Evolutionary conservation across 2,797 vertebrate genomes (phyloP).

Genomic region (Odontamblyopus rebecca): DNA sequence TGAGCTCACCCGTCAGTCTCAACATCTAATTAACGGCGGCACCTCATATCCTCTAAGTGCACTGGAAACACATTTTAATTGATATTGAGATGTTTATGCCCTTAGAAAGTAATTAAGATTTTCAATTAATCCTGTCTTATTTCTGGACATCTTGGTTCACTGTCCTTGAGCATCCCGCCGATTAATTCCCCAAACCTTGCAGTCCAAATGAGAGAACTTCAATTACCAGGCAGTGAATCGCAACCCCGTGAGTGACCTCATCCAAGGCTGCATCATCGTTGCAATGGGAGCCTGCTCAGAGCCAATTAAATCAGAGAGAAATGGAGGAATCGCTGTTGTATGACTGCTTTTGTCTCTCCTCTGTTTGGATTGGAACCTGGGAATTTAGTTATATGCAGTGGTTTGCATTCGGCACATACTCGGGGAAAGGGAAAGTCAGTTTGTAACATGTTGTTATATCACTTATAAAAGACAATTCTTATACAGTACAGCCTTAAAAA

Average conservation of each 20-base stretch:
- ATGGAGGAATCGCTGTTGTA: conserved; percentile 49
- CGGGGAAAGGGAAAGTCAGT: not conserved
- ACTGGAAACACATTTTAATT: conserved; percentile 84
- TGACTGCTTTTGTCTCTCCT: conserved; percentile 22
- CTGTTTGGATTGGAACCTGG: conserved; percentile 7
- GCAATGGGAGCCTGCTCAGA: conserved; percentile 78
- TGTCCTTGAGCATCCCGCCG: conserved; percentile 80
- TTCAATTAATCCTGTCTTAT: conserved; percentile 86
- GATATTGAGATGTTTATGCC: conserved; percentile 87
- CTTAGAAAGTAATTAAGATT: conserved; percentile 86
- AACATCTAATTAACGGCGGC: conserved; percentile 82
- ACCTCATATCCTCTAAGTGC: conserved; percentile 82
- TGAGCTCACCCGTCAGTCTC: conserved; percentile 77
- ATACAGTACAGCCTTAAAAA: too few species aligned
- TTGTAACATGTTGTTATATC: not conserved
- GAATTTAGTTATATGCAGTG: conserved; percentile 15
- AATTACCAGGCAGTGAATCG: conserved; percentile 77
- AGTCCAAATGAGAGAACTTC: conserved; percentile 73
- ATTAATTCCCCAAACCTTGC: conserved; percentile 78
- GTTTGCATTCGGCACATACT: not conserved
- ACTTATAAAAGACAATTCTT: too few species aligned
- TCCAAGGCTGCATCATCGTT: conserved; percentile 77
- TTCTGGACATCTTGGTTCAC: conserved; percentile 82
- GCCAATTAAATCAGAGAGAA: conserved; percentile 72
- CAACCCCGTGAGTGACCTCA: conserved; percentile 76